Percentiles rank a stretch among this genome's conserved stretches.
These are phyloP conservation scores for Calephelis nemesis DNA, from an alignment of 1,140 invertebrate species.

Conservation along the genomic window DNA sequence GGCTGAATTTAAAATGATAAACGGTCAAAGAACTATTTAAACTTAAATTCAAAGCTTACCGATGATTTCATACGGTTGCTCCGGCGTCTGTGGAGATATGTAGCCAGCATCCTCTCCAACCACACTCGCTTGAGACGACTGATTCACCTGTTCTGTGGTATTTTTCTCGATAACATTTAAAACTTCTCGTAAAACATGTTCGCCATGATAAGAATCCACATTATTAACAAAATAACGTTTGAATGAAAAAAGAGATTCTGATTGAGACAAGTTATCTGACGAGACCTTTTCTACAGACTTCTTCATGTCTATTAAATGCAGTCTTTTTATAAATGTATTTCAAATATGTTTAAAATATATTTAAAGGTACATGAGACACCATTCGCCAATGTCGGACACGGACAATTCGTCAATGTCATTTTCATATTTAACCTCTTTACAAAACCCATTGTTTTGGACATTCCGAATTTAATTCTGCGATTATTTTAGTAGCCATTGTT, in stretches of 20 bases:
- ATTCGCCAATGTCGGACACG: background rate
- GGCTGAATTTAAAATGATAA: too few relatives aligned
- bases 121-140: slow-evolving; percentile 39
- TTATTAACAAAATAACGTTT: slow-evolving; percentile 70
- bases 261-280: slow-evolving; percentile 40
- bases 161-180: slow-evolving; percentile 54
- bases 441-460: background rate
- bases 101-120: slow-evolving; percentile 48
- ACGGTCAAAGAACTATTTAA: background rate
- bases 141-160: slow-evolving; percentile 32
- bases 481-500: too few relatives aligned
- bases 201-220: slow-evolving; percentile 65
- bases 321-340: too few relatives aligned
- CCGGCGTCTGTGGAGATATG: slow-evolving; percentile 34
- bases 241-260: slow-evolving; percentile 41
- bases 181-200: slow-evolving; percentile 51
- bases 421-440: slow-evolving; percentile 3
- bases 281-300: slow-evolving; percentile 45
- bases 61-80: slow-evolving; percentile 60
- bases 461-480: too few relatives aligned
- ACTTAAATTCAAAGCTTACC: slow-evolving; percentile 38
- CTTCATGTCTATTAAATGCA: slow-evolving; percentile 29
- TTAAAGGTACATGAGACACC: background rate
- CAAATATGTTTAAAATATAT: background rate
- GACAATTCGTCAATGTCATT: background rate